These are phyloP conservation scores for Stichopus chloronotus DNA, from an alignment of 35 echinoderm and acorn worm genomes.

Conservation along the genomic window DNA sequence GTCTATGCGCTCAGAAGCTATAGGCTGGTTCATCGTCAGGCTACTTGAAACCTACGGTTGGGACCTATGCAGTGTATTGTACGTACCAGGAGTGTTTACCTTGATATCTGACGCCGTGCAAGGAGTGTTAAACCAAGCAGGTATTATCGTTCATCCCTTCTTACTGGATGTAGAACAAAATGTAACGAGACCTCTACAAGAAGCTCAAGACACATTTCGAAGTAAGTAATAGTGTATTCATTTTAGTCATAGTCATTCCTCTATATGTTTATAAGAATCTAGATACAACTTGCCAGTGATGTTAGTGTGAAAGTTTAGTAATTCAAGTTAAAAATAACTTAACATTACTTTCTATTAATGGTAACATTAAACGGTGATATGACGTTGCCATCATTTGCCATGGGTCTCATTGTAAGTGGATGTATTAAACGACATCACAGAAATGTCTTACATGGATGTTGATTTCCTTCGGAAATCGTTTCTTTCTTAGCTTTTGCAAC, in stretches of 20 bases:
- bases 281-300: too few relatives aligned
- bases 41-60: background rate
- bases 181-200: background rate
- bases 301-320: too few relatives aligned
- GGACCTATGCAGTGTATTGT: background rate
- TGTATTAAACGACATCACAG: too few relatives aligned
- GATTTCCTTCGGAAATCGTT: too few relatives aligned
- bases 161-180: background rate
- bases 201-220: background rate
- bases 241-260: too few relatives aligned
- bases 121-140: background rate
- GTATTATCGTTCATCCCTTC: background rate
- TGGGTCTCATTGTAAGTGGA: too few relatives aligned
- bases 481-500: too few relatives aligned
- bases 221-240: background rate
- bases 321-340: background rate
- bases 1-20: constrained; percentile 20
- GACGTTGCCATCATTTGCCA: too few relatives aligned
- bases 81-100: background rate
- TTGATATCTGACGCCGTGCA: background rate
- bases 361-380: too few relatives aligned
- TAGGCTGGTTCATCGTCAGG: background rate
- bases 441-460: too few relatives aligned
- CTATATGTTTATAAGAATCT: too few relatives aligned
- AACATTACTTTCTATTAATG: background rate